Base-by-base conservation (phyloP, 2,888 invertebrate species). In the Torymus auratus region DNA sequence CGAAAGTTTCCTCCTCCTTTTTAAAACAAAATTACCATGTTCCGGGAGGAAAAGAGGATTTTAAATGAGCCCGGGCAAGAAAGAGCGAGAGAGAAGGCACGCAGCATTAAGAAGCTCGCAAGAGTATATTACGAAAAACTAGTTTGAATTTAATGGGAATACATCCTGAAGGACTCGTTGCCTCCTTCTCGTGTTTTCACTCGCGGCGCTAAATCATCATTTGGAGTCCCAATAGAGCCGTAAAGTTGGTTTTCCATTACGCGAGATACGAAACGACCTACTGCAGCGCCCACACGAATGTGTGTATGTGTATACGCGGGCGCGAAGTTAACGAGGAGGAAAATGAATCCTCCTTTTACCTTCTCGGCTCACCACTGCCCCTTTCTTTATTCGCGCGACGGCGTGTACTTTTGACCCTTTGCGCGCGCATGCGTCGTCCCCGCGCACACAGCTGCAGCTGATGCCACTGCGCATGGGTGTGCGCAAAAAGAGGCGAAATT, bases 181-280 rank as follows among this genome's bases (percentile, higher is more conserved):
- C 50, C 23, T 13, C 41, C 13, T 60, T 15, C 56, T 64, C 56
- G 5, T 65, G 14, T 17, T 64, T 55, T 55, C 52, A n/a, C 53
- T 64, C 41, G 41, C 2, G 41, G 23, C 20, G 41, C 56, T 76
- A 70, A 69, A 77, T 77, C 62, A 70, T 70, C 55, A 50, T 62
- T 77, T 56, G 62, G 20, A 41, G 17, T 52, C 58, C 67, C 65
- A 55, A 75, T 67, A 64, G 55, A 14, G 55, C 55, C 17, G 55
- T 64, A 64, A 73, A 73, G 73, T 56, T 73, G 64, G 15, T 64
- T 73, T 55, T 73, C 64, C 73, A 64, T 73, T 64, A 62, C 28
- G 15, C 14, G 69, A 52, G 60, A 53, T 23, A 56, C 1, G 56
- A 70, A 41, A 58, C 70, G 41, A 64, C 50, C 28, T 13, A 15